Percentiles rank a stretch among this genome's conserved stretches.
These are phyloP conservation scores for Philhelius pedissequus DNA, from an alignment of 2,888 invertebrate species.

Conservation along the genomic window DNA sequence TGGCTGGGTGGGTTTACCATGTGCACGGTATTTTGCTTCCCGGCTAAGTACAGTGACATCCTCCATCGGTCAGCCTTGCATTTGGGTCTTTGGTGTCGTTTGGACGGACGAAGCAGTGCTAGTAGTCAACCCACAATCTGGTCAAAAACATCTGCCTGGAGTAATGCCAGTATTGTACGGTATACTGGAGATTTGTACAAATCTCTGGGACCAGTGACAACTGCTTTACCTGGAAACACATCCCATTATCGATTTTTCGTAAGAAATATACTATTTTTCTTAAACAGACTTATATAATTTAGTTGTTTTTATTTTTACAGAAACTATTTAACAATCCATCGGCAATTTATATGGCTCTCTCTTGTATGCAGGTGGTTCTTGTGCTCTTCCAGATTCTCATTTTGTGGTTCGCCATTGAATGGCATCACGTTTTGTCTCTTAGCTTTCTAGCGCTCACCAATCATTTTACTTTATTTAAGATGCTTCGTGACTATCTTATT, in stretches of 20 bases:
- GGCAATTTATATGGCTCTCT: conserved; percentile 85
- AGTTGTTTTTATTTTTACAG: conserved; percentile 80
- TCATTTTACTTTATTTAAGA: conserved; percentile 94
- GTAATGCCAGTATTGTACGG: conserved; percentile 86
- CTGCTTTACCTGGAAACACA: conserved; percentile 91
- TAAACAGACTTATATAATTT: neutral
- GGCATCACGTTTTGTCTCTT: conserved; percentile 94
- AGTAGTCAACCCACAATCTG: conserved; percentile 75
- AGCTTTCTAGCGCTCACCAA: conserved; percentile 92
- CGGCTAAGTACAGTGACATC: conserved; percentile 89
- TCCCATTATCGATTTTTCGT: conserved; percentile 93
- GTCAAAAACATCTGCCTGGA: conserved; percentile 84
- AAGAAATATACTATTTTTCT: conserved; percentile 78
- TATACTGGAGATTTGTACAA: conserved; percentile 86
- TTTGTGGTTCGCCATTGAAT: conserved; percentile 89
- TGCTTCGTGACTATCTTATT: conserved; percentile 91
- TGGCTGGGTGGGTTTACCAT: conserved; percentile 92
- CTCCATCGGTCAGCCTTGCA: conserved; percentile 94
- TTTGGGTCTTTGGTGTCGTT: conserved; percentile 82
- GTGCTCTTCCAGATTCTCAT: conserved; percentile 89
- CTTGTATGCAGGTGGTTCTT: conserved; percentile 85
- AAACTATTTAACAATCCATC: conserved; percentile 93
- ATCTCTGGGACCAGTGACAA: conserved; percentile 88
- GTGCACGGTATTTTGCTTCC: conserved; percentile 84
- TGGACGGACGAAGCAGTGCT: conserved; percentile 71